These are phyloP conservation scores for Isotomurus palustris DNA, from an alignment of 2,888 invertebrate species.

Conservation along the genomic window DNA sequence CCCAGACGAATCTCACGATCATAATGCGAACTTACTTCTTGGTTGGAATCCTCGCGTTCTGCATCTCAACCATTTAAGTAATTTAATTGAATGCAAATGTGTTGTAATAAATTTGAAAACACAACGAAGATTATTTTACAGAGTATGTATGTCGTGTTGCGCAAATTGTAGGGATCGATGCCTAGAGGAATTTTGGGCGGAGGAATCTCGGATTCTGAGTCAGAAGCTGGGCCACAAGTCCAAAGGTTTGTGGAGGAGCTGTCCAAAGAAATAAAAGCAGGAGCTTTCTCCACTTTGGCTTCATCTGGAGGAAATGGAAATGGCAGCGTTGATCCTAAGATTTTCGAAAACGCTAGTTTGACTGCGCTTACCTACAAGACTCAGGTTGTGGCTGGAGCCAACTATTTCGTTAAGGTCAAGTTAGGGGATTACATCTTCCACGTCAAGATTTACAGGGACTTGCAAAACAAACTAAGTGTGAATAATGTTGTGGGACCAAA, in stretches of 20 bases:
- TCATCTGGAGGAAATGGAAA: constrained; percentile 4
- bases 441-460: constrained; percentile 48
- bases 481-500: constrained; percentile 46
- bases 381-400: constrained; percentile 51
- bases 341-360: constrained; percentile 14
- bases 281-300: constrained; percentile 6
- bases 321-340: not conserved
- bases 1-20: too few relatives aligned
- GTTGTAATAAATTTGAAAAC: too few relatives aligned
- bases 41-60: too few relatives aligned
- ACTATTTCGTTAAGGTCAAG: constrained; percentile 50
- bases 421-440: constrained; percentile 48
- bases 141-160: too few relatives aligned
- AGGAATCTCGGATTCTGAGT: constrained; percentile 21
- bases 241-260: constrained; percentile 12
- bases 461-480: constrained; percentile 47
- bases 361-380: constrained; percentile 42
- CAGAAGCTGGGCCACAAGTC: constrained; percentile 10
- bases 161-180: too few relatives aligned
- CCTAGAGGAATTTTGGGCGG: not conserved
- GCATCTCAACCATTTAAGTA: too few relatives aligned
- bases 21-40: too few relatives aligned
- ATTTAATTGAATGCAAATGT: too few relatives aligned
- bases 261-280: constrained; percentile 13
- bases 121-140: too few relatives aligned